phyloP scores from a whole-genome alignment of 2,888 invertebrate genomes.

The Orthonevra nobilis region DNA sequence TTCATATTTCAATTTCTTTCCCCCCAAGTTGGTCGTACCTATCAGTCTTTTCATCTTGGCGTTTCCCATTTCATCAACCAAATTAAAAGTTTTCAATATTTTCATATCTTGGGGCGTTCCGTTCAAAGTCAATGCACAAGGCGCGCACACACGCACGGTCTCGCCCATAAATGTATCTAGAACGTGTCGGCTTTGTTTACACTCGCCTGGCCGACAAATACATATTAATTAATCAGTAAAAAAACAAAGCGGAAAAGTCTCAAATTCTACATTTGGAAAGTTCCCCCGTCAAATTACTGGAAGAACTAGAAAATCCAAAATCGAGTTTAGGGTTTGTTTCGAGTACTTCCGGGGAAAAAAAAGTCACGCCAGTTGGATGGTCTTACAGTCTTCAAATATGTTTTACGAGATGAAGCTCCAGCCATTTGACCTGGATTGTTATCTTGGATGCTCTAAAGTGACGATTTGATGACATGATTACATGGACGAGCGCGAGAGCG shows the following conservation, averaged over 20 bases:
- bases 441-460: slow-evolving; percentile 5
- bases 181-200: slow-evolving; percentile 15
- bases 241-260: not conserved
- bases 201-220: slow-evolving; percentile 11
- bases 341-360: slow-evolving; percentile 13
- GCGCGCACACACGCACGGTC: slow-evolving; percentile 12
- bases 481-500: too few relatives aligned
- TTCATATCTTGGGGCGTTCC: slow-evolving; percentile 6
- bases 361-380: too few relatives aligned
- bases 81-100: not conserved
- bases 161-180: not conserved
- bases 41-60: not conserved
- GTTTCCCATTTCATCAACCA: slow-evolving; percentile 2
- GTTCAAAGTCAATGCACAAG: slow-evolving; percentile 49
- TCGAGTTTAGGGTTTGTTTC: too few relatives aligned
- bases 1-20: not conserved
- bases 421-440: slow-evolving; percentile 51
- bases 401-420: slow-evolving; percentile 4
- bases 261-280: slow-evolving; percentile 27
- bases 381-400: slow-evolving; percentile 1
- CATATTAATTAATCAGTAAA: slow-evolving; percentile 27
- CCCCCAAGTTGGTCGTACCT: too few relatives aligned
- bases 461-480: slow-evolving; percentile 39
- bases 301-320: too few relatives aligned
- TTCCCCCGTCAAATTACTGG: not conserved